phyloP scores from a whole-genome alignment of 2,888 invertebrate species.

The Bombylius major region DNA sequence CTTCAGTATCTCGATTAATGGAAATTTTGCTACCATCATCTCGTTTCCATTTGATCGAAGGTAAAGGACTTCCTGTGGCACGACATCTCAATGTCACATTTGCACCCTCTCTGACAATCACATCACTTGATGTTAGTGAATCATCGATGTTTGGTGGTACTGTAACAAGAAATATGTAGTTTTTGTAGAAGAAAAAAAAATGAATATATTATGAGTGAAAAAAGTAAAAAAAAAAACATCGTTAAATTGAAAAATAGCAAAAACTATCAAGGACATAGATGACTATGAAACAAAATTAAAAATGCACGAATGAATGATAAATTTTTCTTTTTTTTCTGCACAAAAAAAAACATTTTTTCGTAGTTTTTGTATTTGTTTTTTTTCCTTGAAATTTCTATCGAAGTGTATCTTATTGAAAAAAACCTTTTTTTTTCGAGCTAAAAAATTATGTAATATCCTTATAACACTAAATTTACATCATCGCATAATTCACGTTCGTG shows the following conservation, averaged over 20 bases:
- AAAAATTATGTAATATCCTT: too few relatives aligned
- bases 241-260: constrained; percentile 1
- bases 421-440: too few relatives aligned
- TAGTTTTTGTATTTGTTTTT: too few relatives aligned
- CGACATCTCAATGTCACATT: constrained; percentile 81
- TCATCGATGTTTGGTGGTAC: constrained; percentile 89
- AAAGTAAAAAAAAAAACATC: neutral
- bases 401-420: too few relatives aligned
- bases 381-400: too few relatives aligned
- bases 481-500: too few relatives aligned
- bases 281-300: too few relatives aligned
- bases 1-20: constrained; percentile 69
- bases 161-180: constrained; percentile 40
- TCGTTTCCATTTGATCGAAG: constrained; percentile 82
- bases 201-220: neutral
- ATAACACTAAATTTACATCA: too few relatives aligned
- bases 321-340: too few relatives aligned
- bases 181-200: too few relatives aligned
- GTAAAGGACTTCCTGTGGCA: constrained; percentile 79
- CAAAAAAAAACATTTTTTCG: too few relatives aligned
- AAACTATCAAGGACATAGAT: neutral
- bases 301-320: too few relatives aligned
- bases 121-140: constrained; percentile 79
- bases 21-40: constrained; percentile 79
- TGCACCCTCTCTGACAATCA: constrained; percentile 79